Base-by-base conservation (phyloP, 2,888 invertebrate genomes). In the Drosophila antonietae region DNA sequence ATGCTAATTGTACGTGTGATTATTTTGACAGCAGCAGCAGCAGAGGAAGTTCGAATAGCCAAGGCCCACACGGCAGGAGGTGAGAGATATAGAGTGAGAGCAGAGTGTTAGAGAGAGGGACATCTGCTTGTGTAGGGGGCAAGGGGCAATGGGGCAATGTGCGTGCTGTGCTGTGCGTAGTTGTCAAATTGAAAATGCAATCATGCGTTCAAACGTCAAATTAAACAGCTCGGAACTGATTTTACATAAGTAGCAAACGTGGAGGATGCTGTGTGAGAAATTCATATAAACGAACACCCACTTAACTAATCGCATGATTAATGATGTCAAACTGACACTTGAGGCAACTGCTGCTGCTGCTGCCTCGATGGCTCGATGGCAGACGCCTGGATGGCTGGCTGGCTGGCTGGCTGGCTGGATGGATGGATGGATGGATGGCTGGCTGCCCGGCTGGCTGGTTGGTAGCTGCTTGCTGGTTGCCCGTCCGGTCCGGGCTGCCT, bases 261-360 rank as follows among this genome's bases (percentile, higher is more conserved):
- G 20, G 57, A 57, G 60, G 65, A 73, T 44, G 67, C 58, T 58
- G 46, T 33, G 49, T 55, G 64, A 46, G 46, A 75, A 59, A 59
- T 55, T 66, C 55, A 63, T 70, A 58, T 73, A 67, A 74, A 61
- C 83, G 78, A 90, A 89, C 90, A 81, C 84, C 89, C 90, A 90
- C 88, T 91, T 89, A 90, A 91, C 91, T 91, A 91, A 91, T 91
- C 91, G 91, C 90, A 91, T 91, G 91, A 91, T 91, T 91, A 91
- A 91, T 91, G 91, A 91, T 89, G 89, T 86, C 88, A 88, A 89
- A 88, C 84, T 84, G 87, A 87, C 87, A 88, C 86, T 83, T 78
- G 73, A 75, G 77, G 85, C 78, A 71, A 63, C 73, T 49, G 68
- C 39, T 49, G 67, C 37, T 49, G 68, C 39, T 49, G 23, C 23